Evolutionary conservation across 2,113 vertebrate species (phyloP).

Genomic region (Lamprotornis superbus): DNA sequence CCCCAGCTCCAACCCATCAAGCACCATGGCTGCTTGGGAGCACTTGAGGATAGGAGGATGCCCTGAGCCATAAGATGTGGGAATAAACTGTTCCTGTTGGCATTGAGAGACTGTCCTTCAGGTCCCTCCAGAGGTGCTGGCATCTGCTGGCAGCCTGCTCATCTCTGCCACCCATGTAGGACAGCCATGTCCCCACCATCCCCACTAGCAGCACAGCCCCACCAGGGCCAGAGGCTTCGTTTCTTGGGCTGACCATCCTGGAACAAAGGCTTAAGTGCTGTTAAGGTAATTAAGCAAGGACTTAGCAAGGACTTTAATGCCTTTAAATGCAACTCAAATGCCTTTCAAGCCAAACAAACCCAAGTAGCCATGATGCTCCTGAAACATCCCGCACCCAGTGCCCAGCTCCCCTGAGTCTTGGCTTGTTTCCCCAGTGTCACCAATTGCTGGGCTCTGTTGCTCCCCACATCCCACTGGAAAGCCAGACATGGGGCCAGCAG

Average conservation of each 20-base stretch:
- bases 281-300: conserved; percentile 34
- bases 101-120: not conserved
- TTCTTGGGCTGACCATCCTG: not conserved
- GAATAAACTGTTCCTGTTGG: not conserved
- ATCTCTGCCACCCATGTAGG: not conserved
- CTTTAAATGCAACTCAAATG: conserved; percentile 11
- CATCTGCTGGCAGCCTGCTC: not conserved
- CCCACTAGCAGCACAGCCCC: not conserved
- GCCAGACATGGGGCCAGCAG: accelerated
- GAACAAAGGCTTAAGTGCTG: not conserved
- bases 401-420: not conserved
- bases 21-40: not conserved
- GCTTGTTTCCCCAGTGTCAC: not conserved
- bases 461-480: not conserved
- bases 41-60: not conserved
- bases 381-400: not conserved
- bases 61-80: not conserved
- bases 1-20: not conserved
- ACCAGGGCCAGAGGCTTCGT: not conserved
- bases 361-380: not conserved
- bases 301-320: conserved; percentile 1
- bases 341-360: not conserved
- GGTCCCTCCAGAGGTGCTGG: not conserved
- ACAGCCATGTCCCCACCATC: accelerated
- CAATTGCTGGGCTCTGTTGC: not conserved